These are phyloP conservation scores for Microtus richardsoni DNA, from an alignment of 2,113 vertebrate genomes.

Conservation along the genomic window DNA sequence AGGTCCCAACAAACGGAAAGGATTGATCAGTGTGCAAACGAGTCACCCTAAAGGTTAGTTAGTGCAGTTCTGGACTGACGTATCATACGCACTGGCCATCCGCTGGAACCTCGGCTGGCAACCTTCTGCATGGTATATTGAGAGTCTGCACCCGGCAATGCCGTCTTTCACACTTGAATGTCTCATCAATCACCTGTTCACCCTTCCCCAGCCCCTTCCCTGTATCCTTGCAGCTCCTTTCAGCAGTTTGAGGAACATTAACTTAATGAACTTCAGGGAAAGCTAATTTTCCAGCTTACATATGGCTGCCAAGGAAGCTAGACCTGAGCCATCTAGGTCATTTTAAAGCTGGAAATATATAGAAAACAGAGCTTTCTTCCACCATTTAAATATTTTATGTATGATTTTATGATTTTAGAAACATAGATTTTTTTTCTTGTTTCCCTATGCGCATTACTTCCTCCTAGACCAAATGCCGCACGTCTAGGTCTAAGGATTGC, in stretches of 20 bases:
- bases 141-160: background rate
- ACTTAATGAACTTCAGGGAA: background rate
- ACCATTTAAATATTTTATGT: background rate
- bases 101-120: background rate
- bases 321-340: background rate
- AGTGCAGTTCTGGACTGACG: background rate
- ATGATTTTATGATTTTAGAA: background rate
- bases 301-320: background rate
- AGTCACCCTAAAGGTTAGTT: background rate
- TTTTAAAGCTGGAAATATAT: background rate
- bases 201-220: background rate
- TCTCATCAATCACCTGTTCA: background rate
- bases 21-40: background rate
- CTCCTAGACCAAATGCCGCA: background rate
- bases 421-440: background rate
- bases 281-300: background rate
- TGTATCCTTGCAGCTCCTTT: background rate
- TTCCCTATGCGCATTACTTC: background rate
- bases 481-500: background rate
- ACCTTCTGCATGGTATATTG: rapidly evolving
- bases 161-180: rapidly evolving
- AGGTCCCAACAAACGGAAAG: background rate
- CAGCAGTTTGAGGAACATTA: background rate
- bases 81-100: background rate
- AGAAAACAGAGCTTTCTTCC: background rate